Evolutionary conservation across 1,140 invertebrate genomes (phyloP), one percentile per base, ranked within the genome.

Genomic region (Eriocheir sinensis): DNA sequence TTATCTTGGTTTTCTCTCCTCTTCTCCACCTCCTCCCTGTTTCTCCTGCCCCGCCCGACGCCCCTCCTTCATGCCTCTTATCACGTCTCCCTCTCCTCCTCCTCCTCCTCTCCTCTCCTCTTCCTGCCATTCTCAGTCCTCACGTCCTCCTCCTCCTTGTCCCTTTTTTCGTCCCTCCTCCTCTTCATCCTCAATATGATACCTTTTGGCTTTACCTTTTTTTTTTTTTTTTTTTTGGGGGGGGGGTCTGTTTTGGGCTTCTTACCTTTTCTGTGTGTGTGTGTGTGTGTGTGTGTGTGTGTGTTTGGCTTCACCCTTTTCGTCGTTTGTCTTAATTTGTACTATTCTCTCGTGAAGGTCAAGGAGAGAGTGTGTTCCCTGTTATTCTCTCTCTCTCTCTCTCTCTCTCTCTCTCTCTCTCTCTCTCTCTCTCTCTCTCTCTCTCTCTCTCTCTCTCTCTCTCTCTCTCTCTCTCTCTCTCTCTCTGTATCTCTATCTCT

Each of bases 361-460:
- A 53, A 53, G 48, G 48, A 53, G 12, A 2, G n/a, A 3, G 48
- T 53, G 12, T 12, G 21, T 53, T 53, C 9, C 12, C 48, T 53
- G 2, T 53, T 53, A 9, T 53, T 53, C 34, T 32, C 81, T 83
- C 81, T 83, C 81, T 83, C 81, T 83, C 81, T 83, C 81, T 83
- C 81, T 83, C 81, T 85, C 4, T 85, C 81, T 40, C 85, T 88
- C 85, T 36, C 38, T 88, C 85, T 41, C 38, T 40, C 38, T 88
- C 21, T 88, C 86, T 40, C 21, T 38, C 36, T 40, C 32, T 40
- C 32, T 40, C 81, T 80, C 79, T 80, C 79, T 80, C 79, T 80
- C 81, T 85, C 81, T 32, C 81, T 34, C 32, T 85, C 32, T 34
- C 81, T 85, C 81, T 34, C 38, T 32, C 81, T 83, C 81, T 83